Evolutionary conservation across 2,888 invertebrate genomes (phyloP), one percentile per base, ranked within the genome.

Genomic region (Zaprionus obscuricornis): DNA sequence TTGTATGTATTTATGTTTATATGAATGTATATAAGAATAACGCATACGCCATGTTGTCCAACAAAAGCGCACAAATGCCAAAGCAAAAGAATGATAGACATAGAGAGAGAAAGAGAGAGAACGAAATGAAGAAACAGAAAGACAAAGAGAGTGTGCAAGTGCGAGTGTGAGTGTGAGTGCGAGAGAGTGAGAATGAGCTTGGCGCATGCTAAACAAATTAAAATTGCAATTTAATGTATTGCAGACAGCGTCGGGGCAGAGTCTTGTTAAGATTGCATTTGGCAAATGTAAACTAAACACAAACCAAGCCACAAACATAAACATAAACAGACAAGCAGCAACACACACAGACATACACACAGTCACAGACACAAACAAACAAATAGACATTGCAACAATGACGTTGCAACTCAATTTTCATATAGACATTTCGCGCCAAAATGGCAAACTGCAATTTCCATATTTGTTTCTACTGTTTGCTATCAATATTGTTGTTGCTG

Each of bases 151-250:
- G 10, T 34, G 33, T 18, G 11, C 24, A 27, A 2, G 34, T 31
- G 22, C 14, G 40, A 18, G 13, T 16, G 42, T 33, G 43, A 42
- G 45, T 51, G 26, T 26, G 24, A 14, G 31, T 31, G 18, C 26
- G 24, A 18, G 29, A 26, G 14, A 20, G 50, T 45, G 22, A 39
- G 43, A 59, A 49, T 26, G 64, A 39, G 47, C 10, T 22, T 39
- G 52, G 37, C 74, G 65, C 60, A 39, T 74, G 70, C 65, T 74
- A 72, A 74, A 59, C 75, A 85, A 75, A 83, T 79, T 79, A 84
- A 79, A 79, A 84, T 74, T 76, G 69, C 69, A 84, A 70, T 82
- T 85, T 85, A 82, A 85, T 82, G 79, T 66, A 74, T 81, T 85
- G 81, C 62, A 59, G 50, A 31, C 47, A 57, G 54, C 39, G 26